Percentiles rank a stretch among this genome's conserved stretches.
phyloP scores from a whole-genome alignment of 2,888 invertebrate species.

The Cryptops parisi region DNA sequence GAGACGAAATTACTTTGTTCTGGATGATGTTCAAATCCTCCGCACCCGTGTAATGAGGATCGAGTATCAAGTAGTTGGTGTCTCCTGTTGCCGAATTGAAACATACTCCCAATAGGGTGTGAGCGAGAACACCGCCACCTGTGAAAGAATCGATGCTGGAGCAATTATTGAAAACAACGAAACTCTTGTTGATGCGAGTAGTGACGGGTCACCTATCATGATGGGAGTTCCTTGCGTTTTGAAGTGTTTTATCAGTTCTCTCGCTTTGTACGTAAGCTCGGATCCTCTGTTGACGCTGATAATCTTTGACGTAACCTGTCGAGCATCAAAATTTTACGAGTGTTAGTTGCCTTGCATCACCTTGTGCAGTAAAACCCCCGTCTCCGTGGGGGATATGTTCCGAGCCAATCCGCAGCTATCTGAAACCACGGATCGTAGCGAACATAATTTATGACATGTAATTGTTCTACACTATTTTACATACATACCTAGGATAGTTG shows the following conservation, averaged over 20 bases:
- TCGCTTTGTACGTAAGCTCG: conserved; percentile 61
- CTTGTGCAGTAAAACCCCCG: too few relatives aligned
- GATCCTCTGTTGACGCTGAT: conserved; percentile 70
- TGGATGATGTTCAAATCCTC: conserved; percentile 53
- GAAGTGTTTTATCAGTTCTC: conserved; percentile 80
- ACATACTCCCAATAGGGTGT: conserved; percentile 92
- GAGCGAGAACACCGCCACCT: conserved; percentile 95
- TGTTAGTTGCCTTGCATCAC: too few relatives aligned
- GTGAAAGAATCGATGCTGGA: conserved; percentile 18
- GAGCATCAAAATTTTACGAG: not conserved
- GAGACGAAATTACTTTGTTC: conserved; percentile 28
- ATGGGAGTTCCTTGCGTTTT: conserved; percentile 84
- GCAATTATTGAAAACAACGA: too few relatives aligned
- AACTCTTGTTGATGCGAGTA: too few relatives aligned
- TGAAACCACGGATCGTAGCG: too few relatives aligned
- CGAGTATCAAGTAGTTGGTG: conserved; percentile 82
- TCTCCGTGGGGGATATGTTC: too few relatives aligned
- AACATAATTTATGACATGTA: too few relatives aligned
- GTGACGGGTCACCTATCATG: conserved; percentile 66
- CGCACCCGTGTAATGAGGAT: conserved; percentile 91
- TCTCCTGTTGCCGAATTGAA: conserved; percentile 64
- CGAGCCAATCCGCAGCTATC: too few relatives aligned
- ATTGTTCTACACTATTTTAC: too few relatives aligned
- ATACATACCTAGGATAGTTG: too few relatives aligned
- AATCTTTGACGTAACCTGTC: conserved; percentile 55